Conservation (phyloP, 2,888 invertebrate genomes). For the Acrobeloides nanus region DNA sequence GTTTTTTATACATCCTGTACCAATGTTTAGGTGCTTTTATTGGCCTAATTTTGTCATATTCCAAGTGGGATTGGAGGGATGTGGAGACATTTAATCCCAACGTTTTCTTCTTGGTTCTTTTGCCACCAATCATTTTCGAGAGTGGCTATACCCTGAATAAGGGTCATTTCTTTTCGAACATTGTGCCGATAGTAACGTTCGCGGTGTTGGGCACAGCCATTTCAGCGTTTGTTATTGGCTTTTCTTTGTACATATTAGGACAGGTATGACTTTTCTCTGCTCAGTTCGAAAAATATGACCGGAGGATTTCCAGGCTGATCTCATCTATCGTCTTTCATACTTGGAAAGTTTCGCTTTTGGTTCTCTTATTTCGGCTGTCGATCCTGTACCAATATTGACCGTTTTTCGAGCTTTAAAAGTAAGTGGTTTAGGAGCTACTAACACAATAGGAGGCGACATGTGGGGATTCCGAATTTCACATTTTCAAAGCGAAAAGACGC, state of each 20-base stretch:
- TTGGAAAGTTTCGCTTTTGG: slow-evolving; percentile 98
- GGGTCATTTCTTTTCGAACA: slow-evolving; percentile 67
- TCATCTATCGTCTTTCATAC: slow-evolving; percentile 80
- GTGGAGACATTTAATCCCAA: slow-evolving; percentile 97
- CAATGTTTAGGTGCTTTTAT: slow-evolving; percentile 37
- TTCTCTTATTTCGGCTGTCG: slow-evolving; percentile 92
- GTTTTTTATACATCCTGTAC: no score
- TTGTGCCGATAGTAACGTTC: slow-evolving; percentile 94
- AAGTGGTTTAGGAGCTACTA: not conserved
- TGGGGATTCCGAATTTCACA: no score
- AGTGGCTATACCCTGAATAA: slow-evolving; percentile 33
- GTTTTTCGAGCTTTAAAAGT: slow-evolving; percentile 71
- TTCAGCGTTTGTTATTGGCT: slow-evolving; percentile 91
- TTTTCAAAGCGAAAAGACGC: no score
- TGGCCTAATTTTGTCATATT: slow-evolving; percentile 41
- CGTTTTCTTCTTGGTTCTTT: slow-evolving; percentile 86
- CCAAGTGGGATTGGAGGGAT: slow-evolving; percentile 45
- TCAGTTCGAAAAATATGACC: not conserved
- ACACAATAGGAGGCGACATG: no score
- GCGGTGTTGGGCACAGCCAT: slow-evolving; percentile 85
- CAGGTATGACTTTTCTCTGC: slow-evolving; percentile 60
- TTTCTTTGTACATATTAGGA: slow-evolving; percentile 87
- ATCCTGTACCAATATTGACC: slow-evolving; percentile 96
- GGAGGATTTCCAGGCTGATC: slow-evolving; percentile 56
- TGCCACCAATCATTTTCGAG: slow-evolving; percentile 98